phyloP scores from a whole-genome alignment of 2,797 vertebrate genomes.

The Triplophysa bombifrons region DNA sequence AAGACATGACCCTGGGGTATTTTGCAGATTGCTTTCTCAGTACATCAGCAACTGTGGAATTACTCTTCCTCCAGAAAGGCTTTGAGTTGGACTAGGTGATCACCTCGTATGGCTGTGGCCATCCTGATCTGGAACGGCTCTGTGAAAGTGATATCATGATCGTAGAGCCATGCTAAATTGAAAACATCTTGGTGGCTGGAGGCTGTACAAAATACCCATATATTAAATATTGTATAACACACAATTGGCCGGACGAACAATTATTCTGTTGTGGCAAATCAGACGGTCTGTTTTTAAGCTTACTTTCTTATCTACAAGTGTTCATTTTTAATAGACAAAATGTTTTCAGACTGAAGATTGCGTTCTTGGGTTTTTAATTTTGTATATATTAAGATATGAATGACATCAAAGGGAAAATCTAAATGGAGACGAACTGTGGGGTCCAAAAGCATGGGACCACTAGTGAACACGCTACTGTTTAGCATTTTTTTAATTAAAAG shows the following conservation, averaged over 20 bases:
- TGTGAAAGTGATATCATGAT: conserved; percentile 83
- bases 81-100: conserved; percentile 83
- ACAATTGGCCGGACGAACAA: conserved; percentile 78
- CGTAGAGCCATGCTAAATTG: conserved; percentile 83
- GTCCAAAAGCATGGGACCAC: background rate
- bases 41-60: conserved; percentile 87
- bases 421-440: background rate
- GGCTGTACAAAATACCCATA: conserved; percentile 84
- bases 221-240: conserved; percentile 82
- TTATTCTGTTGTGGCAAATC: conserved; percentile 78
- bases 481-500: background rate
- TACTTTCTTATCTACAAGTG: conserved; percentile 68
- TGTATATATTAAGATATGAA: background rate
- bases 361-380: background rate
- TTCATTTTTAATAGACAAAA: conserved; percentile 28
- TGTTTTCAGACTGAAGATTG: background rate
- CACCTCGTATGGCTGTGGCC: conserved; percentile 75
- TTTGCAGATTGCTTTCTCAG: conserved; percentile 88
- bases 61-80: conserved; percentile 81
- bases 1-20: conserved; percentile 87
- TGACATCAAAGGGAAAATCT: background rate
- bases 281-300: conserved; percentile 66
- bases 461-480: background rate
- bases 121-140: conserved; percentile 76
- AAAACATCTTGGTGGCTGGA: conserved; percentile 86